Evolutionary conservation across 1,140 invertebrate species (phyloP).

Genomic region (Pygmarrhopalites habei): DNA sequence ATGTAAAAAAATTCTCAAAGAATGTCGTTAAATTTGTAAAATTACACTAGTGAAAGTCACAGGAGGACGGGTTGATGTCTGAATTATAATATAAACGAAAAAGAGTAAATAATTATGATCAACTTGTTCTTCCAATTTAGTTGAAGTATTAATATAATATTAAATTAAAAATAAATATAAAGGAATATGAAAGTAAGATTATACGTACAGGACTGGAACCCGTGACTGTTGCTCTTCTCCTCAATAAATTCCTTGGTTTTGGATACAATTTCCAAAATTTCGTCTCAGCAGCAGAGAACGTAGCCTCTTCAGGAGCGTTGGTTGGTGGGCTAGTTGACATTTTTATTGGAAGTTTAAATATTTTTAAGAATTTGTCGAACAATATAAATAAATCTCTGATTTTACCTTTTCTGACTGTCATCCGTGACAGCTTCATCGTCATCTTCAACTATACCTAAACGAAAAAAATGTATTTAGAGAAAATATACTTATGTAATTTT

Average conservation of each 20-base stretch:
- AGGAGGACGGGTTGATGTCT: background rate
- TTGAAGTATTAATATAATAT: too few species aligned
- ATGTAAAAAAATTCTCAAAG: too few species aligned
- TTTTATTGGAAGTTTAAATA: background rate
- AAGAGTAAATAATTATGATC: too few species aligned
- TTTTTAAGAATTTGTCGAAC: background rate
- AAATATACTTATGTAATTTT: background rate
- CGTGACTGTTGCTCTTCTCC: conserved; percentile 31
- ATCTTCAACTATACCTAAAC: too few species aligned
- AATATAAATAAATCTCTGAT: background rate
- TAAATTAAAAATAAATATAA: conserved; percentile 27
- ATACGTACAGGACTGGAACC: conserved; percentile 34
- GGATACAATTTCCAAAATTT: conserved; percentile 37
- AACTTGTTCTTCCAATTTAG: too few species aligned
- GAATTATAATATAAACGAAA: too few species aligned
- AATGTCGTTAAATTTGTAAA: too few species aligned
- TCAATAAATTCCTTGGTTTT: conserved; percentile 28
- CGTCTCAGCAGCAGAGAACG: conserved; percentile 17
- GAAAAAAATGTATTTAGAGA: background rate
- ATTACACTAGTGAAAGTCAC: conserved; percentile 8
- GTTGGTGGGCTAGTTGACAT: background rate
- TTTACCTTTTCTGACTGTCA: conserved; percentile 10
- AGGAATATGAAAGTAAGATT: conserved; percentile 20
- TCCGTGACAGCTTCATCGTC: too few species aligned
- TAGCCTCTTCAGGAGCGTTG: background rate